Conservation (phyloP, 2,113 vertebrate species). For the Carassius carassius region DNA sequence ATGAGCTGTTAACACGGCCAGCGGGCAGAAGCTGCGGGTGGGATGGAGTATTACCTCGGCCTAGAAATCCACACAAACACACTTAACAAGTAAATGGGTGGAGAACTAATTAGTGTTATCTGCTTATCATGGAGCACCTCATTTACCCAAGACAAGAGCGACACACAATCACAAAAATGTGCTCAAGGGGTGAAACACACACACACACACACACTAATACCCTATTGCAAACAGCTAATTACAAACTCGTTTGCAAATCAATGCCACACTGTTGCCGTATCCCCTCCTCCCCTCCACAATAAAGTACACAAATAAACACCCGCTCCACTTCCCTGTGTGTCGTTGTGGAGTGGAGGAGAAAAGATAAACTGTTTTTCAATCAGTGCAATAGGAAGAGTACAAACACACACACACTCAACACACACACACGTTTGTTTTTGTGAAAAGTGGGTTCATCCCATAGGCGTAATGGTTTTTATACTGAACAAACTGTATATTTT, state of each 20-base stretch:
- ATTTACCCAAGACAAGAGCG: constrained; percentile 72
- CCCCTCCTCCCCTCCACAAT: constrained; percentile 41
- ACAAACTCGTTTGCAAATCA: constrained; percentile 78
- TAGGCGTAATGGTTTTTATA: too few relatives aligned
- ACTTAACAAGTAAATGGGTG: constrained; percentile 81
- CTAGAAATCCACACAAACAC: constrained; percentile 75
- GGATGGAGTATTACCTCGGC: constrained; percentile 61
- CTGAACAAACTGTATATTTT: too few relatives aligned
- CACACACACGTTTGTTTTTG: too few relatives aligned
- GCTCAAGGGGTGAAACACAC: constrained; percentile 35
- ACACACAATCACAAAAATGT: constrained; percentile 58
- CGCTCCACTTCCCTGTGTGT: constrained; percentile 54
- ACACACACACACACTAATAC: constrained; percentile 61
- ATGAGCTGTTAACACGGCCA: constrained; percentile 64
- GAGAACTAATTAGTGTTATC: constrained; percentile 83
- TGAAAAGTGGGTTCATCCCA: too few relatives aligned
- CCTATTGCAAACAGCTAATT: constrained; percentile 74
- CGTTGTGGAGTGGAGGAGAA: constrained; percentile 47
- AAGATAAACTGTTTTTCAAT: constrained; percentile 46
- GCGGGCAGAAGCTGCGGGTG: constrained; percentile 60
- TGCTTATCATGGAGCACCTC: constrained; percentile 72
- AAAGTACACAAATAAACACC: constrained; percentile 39
- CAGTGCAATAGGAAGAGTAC: constrained; percentile 16
- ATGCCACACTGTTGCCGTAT: constrained; percentile 63
- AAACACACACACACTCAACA: not conserved